Evolutionary conservation across 1,140 invertebrate species (phyloP).

Genomic region (Mya arenaria): DNA sequence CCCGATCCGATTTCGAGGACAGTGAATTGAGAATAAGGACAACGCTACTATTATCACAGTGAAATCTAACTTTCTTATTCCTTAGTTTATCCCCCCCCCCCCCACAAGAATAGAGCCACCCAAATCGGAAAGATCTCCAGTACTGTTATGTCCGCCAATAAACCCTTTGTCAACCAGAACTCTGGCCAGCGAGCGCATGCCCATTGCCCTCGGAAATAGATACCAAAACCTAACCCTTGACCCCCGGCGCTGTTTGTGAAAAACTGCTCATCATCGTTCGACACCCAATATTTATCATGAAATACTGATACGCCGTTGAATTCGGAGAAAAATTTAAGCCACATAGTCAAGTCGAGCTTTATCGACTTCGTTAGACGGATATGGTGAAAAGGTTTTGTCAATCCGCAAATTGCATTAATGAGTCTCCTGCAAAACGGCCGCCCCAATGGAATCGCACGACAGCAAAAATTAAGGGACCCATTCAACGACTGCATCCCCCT

Average conservation of each 20-base stretch:
- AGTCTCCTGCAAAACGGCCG: constrained; percentile 43
- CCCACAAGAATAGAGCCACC: constrained; percentile 4
- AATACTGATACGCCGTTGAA: constrained; percentile 50
- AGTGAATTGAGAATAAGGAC: constrained; percentile 19
- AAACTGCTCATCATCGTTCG: constrained; percentile 12
- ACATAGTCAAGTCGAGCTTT: constrained; percentile 19
- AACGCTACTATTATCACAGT: constrained; percentile 27
- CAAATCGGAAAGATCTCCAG: constrained; percentile 51
- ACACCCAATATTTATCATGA: constrained; percentile 12
- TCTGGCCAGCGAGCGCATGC: not conserved
- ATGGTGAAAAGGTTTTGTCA: constrained; percentile 24
- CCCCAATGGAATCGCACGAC: constrained; percentile 26
- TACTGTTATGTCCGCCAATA: constrained; percentile 36
- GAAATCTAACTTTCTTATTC: constrained; percentile 24
- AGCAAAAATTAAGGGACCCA: constrained; percentile 46
- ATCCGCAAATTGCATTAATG: constrained; percentile 35
- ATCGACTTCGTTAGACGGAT: constrained; percentile 1
- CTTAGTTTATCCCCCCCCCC: not conserved
- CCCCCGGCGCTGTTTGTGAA: constrained; percentile 34
- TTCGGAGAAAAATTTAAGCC: constrained; percentile 13
- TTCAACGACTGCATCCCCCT: constrained; percentile 44
- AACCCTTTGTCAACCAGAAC: not conserved
- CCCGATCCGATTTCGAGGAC: not conserved
- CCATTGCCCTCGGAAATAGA: constrained; percentile 34
- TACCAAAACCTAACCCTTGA: constrained; percentile 16